These are phyloP conservation scores for Rhamphomyia laevipes DNA, from an alignment of 2,888 invertebrate species.

Conservation along the genomic window DNA sequence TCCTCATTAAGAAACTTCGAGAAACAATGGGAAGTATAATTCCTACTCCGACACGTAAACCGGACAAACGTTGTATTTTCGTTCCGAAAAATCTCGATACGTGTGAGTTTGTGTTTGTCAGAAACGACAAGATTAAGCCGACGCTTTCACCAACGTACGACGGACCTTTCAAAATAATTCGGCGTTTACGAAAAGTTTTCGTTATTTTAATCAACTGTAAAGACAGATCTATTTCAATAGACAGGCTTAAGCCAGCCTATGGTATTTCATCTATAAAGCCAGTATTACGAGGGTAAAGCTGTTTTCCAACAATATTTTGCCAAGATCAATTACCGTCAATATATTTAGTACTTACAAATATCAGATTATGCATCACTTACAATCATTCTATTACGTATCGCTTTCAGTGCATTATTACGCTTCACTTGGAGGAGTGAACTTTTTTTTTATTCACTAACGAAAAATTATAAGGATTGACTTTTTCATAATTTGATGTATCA, in stretches of 20 bases:
- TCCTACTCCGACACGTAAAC: neutral
- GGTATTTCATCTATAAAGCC: too few species aligned
- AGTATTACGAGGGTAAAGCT: too few species aligned
- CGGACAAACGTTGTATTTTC: neutral
- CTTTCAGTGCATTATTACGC: too few species aligned
- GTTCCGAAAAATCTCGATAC: neutral
- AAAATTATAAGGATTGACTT: too few species aligned
- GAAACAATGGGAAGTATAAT: neutral
- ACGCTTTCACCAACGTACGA: slow-evolving; percentile 2
- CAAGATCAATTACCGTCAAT: too few species aligned
- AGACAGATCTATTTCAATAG: slow-evolving; percentile 4
- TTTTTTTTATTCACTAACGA: too few species aligned
- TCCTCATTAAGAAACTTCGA: neutral
- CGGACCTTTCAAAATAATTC: slow-evolving; percentile 3
- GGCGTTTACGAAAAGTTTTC: slow-evolving; percentile 2
- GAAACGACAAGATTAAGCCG: slow-evolving; percentile 4
- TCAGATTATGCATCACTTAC: too few species aligned
- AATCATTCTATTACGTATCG: too few species aligned
- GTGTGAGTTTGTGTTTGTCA: slow-evolving; percentile 3
- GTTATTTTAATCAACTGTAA: slow-evolving; percentile 1
- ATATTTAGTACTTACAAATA: too few species aligned
- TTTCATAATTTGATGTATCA: too few species aligned
- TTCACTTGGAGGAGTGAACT: too few species aligned
- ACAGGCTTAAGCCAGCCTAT: neutral
- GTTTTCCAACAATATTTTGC: too few species aligned